phyloP scores from a whole-genome alignment of 2,113 vertebrate species.

The Tenrec ecaudatus region DNA sequence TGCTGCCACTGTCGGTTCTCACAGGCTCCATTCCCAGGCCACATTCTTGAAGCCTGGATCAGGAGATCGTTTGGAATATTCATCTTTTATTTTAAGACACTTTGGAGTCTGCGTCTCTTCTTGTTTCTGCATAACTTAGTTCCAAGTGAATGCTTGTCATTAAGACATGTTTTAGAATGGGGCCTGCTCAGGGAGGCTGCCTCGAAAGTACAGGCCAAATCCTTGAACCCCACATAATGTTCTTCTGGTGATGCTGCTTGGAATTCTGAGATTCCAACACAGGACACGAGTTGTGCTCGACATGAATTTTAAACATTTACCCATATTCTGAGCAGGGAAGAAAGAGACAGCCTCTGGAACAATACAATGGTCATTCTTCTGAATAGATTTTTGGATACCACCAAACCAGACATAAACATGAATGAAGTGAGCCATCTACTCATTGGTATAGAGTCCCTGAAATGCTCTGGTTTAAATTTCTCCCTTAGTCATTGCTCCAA shows the following conservation, averaged over 20 bases:
- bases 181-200: background rate
- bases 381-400: constrained; percentile 47
- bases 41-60: background rate
- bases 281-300: constrained; percentile 51
- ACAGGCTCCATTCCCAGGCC: background rate
- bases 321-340: constrained; percentile 31
- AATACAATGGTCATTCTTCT: constrained; percentile 36
- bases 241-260: background rate
- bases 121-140: background rate
- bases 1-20: background rate
- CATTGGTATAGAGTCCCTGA: constrained; percentile 60
- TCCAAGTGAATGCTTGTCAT: background rate
- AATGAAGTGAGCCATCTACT: constrained; percentile 55
- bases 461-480: constrained; percentile 63
- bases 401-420: constrained; percentile 46
- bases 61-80: background rate
- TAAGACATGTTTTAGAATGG: background rate
- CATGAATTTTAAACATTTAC: constrained; percentile 55
- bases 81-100: background rate
- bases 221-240: constrained; percentile 56
- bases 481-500: constrained; percentile 58
- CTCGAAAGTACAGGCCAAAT: constrained; percentile 5
- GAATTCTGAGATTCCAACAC: constrained; percentile 47
- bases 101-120: background rate
- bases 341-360: constrained; percentile 38